Percentiles rank a stretch among this genome's conserved stretches.
phyloP scores from a whole-genome alignment of 2,113 vertebrate genomes.

The Petrocephalus zakoni region DNA sequence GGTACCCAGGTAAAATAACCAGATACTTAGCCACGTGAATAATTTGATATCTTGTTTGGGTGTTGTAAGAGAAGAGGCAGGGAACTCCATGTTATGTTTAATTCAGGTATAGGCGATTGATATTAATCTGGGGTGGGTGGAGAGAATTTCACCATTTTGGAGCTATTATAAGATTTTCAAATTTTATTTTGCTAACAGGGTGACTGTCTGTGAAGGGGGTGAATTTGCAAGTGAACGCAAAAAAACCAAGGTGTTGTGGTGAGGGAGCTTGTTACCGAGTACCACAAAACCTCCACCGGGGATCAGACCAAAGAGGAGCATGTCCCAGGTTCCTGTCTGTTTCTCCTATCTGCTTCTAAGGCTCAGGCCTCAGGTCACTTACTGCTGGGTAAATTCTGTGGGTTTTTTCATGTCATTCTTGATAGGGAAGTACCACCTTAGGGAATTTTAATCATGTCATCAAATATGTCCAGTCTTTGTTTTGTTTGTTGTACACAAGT shows the following conservation, averaged over 20 bases:
- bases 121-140: background rate
- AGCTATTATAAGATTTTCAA: background rate
- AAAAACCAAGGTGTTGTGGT: slow-evolving; percentile 9
- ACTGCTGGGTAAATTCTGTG: background rate
- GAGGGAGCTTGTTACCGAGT: slow-evolving; percentile 34
- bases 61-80: background rate
- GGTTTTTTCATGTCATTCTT: background rate
- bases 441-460: background rate
- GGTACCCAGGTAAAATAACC: background rate
- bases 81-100: background rate
- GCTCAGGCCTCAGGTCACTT: slow-evolving; percentile 10
- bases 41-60: background rate
- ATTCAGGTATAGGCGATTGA: background rate
- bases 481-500: background rate
- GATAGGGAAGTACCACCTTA: background rate
- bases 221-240: slow-evolving; percentile 7
- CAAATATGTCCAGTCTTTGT: background rate
- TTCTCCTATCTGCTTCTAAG: slow-evolving; percentile 1
- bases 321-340: slow-evolving; percentile 31
- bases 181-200: background rate
- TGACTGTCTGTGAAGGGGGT: background rate
- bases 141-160: background rate
- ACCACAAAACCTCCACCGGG: slow-evolving; percentile 39
- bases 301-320: slow-evolving; percentile 44
- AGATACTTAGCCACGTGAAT: background rate